Percentiles rank a stretch among this genome's conserved stretches.
phyloP scores from a whole-genome alignment of 2,888 invertebrate species.

The Aradus depressus region DNA sequence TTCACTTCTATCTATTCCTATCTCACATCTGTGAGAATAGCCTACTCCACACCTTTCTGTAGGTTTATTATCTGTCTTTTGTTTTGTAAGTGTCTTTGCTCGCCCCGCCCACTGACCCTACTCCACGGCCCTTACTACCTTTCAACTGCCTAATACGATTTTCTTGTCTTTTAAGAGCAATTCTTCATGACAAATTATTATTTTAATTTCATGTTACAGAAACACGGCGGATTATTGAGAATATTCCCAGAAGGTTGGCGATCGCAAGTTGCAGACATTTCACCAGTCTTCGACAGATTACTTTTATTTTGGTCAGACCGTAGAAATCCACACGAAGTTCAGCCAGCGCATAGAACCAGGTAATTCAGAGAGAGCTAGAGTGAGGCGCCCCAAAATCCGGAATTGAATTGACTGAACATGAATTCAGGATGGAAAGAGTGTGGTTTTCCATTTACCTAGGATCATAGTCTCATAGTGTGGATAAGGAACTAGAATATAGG shows the following conservation, averaged over 20 bases:
- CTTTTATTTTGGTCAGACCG: slow-evolving; percentile 97
- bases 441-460: too few relatives aligned
- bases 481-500: too few relatives aligned
- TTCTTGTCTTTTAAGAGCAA: too few relatives aligned
- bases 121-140: too few relatives aligned
- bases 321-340: slow-evolving; percentile 93
- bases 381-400: background rate
- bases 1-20: too few relatives aligned
- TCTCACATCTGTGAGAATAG: too few relatives aligned
- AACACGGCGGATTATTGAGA: slow-evolving; percentile 72
- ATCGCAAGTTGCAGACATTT: slow-evolving; percentile 77
- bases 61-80: too few relatives aligned
- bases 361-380: background rate
- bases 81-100: too few relatives aligned
- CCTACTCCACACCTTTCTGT: too few relatives aligned
- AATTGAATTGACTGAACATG: background rate
- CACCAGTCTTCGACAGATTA: slow-evolving; percentile 84
- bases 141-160: too few relatives aligned
- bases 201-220: slow-evolving; percentile 33
- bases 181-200: background rate
- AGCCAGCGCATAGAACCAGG: slow-evolving; percentile 77
- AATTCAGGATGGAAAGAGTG: background rate
- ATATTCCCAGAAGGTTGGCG: slow-evolving; percentile 81
- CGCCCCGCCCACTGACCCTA: too few relatives aligned
- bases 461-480: too few relatives aligned